phyloP scores from a whole-genome alignment of 2,113 vertebrate species.

The Sapayoa aenigma region DNA sequence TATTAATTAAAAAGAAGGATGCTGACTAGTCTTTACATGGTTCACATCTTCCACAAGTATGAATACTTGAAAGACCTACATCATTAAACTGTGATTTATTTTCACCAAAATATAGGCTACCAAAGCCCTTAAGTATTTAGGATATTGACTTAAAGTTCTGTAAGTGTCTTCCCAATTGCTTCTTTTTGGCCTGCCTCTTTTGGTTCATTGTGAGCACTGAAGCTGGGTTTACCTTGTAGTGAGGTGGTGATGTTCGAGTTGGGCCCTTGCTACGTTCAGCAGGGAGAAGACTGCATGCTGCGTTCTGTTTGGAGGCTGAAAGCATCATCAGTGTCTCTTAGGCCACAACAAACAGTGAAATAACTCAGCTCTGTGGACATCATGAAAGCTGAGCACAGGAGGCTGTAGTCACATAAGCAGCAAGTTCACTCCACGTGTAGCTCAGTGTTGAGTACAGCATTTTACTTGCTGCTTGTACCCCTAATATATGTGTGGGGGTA shows the following conservation, averaged over 20 bases:
- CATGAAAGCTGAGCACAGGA: neutral
- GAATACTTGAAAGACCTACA: neutral
- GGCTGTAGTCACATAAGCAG: neutral
- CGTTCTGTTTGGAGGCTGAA: neutral
- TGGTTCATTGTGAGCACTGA: rapidly evolving
- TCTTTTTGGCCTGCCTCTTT: neutral
- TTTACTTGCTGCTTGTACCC: neutral
- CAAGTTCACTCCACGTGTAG: rapidly evolving
- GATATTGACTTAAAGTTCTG: neutral
- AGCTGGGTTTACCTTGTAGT: neutral
- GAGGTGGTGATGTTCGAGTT: neutral
- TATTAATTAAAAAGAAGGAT: neutral
- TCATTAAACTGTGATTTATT: neutral
- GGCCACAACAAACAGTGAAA: neutral
- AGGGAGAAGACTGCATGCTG: neutral
- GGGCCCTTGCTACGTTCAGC: neutral
- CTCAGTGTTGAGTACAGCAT: neutral
- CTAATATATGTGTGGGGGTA: neutral
- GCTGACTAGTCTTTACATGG: neutral
- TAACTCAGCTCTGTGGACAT: neutral
- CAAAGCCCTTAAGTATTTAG: neutral
- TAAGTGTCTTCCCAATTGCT: neutral
- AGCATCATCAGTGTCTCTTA: neutral
- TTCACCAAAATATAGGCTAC: neutral
- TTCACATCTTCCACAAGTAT: neutral